phyloP scores from a whole-genome alignment of 1,140 invertebrate species.

The Zaprionus tsacasi region DNA sequence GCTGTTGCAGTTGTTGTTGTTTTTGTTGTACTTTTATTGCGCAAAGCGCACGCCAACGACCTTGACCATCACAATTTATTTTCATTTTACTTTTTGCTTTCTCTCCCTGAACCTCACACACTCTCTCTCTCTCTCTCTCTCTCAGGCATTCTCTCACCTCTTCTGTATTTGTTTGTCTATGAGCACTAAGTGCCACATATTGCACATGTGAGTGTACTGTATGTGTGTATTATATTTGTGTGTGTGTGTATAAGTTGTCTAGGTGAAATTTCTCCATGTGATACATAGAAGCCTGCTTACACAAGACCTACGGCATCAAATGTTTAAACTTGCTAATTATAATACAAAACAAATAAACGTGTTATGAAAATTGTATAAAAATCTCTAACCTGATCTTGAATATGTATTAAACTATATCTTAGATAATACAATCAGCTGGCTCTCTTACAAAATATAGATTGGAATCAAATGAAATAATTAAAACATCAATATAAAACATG shows the following conservation, averaged over 20 bases:
- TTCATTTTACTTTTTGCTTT: slow-evolving; percentile 76
- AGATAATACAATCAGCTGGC: background rate
- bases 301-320: slow-evolving; percentile 27
- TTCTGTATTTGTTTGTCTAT: background rate
- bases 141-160: background rate
- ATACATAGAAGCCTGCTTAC: slow-evolving; percentile 16
- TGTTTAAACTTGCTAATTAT: slow-evolving; percentile 5
- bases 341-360: background rate
- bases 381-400: background rate
- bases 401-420: background rate
- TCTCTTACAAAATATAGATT: background rate
- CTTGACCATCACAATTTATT: slow-evolving; percentile 84
- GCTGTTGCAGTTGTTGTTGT: slow-evolving; percentile 26
- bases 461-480: background rate
- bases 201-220: slow-evolving; percentile 4
- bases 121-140: slow-evolving; percentile 6
- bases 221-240: slow-evolving; percentile 9
- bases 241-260: slow-evolving; percentile 40
- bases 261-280: slow-evolving; percentile 43
- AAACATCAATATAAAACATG: background rate
- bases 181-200: slow-evolving; percentile 2
- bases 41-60: slow-evolving; percentile 77
- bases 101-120: slow-evolving; percentile 14
- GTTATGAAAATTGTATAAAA: background rate
- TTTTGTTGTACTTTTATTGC: slow-evolving; percentile 47